phyloP scores from a whole-genome alignment of 2,113 vertebrate genomes.

The Morphnarchus princeps region DNA sequence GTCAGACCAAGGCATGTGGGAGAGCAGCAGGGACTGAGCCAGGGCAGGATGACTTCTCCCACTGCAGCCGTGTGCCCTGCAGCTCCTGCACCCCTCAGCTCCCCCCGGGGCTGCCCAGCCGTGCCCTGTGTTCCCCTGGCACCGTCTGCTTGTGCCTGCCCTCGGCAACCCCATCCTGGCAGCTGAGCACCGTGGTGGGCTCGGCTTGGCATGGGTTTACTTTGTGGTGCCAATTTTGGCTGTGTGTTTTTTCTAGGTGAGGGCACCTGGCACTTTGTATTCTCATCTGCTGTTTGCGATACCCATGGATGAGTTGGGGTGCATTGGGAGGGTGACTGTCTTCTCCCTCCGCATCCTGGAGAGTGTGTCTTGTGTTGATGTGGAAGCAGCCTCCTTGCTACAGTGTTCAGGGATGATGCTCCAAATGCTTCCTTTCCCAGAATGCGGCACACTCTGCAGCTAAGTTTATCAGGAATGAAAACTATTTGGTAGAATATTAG shows the following conservation, averaged over 20 bases:
- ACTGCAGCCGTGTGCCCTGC: fast-evolving
- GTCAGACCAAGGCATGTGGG: neutral
- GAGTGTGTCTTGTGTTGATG: neutral
- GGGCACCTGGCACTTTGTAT: neutral
- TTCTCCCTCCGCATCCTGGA: neutral
- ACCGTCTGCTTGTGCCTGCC: neutral
- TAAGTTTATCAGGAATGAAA: neutral
- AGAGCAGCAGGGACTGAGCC: neutral
- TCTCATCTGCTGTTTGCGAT: neutral
- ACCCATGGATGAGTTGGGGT: neutral
- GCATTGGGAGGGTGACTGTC: neutral
- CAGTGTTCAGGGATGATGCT: fast-evolving
- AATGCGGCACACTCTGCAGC: neutral
- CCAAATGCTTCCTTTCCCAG: fast-evolving
- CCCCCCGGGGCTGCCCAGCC: neutral
- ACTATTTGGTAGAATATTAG: no score
- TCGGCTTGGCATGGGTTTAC: neutral
- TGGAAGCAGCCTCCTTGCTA: neutral
- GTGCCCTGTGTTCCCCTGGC: neutral
- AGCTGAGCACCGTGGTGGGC: neutral
- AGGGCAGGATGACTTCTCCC: neutral
- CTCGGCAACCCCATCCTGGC: neutral
- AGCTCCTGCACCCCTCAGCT: neutral
- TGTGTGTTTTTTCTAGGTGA: neutral
- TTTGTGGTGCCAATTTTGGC: neutral